These are phyloP conservation scores for Azorinus chamasolen DNA, from an alignment of 2,888 invertebrate species.

Conservation along the genomic window DNA sequence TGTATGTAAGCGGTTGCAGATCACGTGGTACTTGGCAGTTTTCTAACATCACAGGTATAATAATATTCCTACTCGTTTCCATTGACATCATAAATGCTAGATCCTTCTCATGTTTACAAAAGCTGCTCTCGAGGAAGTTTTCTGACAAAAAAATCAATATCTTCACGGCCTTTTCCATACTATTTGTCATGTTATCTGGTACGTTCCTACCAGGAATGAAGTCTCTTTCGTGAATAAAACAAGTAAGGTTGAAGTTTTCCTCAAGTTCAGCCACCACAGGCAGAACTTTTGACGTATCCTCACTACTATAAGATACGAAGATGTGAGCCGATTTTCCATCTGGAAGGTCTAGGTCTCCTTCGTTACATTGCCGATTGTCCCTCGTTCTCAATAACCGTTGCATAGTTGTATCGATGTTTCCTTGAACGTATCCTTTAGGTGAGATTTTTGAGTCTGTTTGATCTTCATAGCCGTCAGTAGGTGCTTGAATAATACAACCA, in stretches of 20 bases:
- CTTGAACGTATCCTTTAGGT: too few relatives aligned
- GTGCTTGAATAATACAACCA: too few relatives aligned
- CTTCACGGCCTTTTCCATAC: conserved; percentile 23
- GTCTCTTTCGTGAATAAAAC: conserved; percentile 32
- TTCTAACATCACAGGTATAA: conserved; percentile 38
- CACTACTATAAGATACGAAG: conserved; percentile 32
- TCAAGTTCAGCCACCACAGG: conserved; percentile 26
- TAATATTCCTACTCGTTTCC: conserved; percentile 21
- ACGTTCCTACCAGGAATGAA: conserved; percentile 44
- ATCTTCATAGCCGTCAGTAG: too few relatives aligned
- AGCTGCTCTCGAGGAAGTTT: conserved; percentile 33
- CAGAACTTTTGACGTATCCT: conserved; percentile 21
- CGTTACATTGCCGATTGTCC: too few relatives aligned
- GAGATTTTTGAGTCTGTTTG: too few relatives aligned
- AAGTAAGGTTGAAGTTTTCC: conserved; percentile 18
- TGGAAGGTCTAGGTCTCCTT: conserved; percentile 4
- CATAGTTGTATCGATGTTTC: too few relatives aligned
- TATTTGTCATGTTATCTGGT: conserved; percentile 14
- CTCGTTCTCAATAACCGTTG: too few relatives aligned
- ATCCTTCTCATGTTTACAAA: conserved; percentile 38
- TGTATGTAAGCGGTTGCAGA: conserved; percentile 37
- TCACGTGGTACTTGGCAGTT: conserved; percentile 37
- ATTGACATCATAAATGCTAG: conserved; percentile 31
- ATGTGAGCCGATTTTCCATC: conserved; percentile 33
- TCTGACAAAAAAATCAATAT: conserved; percentile 27